These are phyloP conservation scores for Xenopus tropicalis DNA, from an alignment of 2,113 vertebrate genomes.

Conservation along the genomic window UCB_Xtro_10.0 CM004448.2:115502501-115503000, in stretches of 20 bases:
- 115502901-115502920: too few species aligned
- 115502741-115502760: slow-evolving; percentile 32
- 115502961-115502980: too few species aligned
- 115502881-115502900: too few species aligned
- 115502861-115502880: too few species aligned
- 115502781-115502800: slow-evolving; percentile 5
- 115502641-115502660: slow-evolving; percentile 41
- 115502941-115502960: too few species aligned
- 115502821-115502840: too few species aligned
- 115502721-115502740: slow-evolving; percentile 30
- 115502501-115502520: slow-evolving; percentile 4
- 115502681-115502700: slow-evolving; percentile 40
- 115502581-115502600: slow-evolving; percentile 25
- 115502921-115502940: too few species aligned
- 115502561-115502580: background rate
- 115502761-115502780: slow-evolving; percentile 35
- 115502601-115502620: slow-evolving; percentile 11
- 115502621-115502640: slow-evolving; percentile 36
- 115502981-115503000: too few species aligned
- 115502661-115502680: slow-evolving; percentile 28
- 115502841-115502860: too few species aligned
- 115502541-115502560: too few species aligned
- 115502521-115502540: too few species aligned
- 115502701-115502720: slow-evolving; percentile 39
- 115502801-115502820: too few species aligned